Evolutionary conservation across 2,797 vertebrate genomes (phyloP).

Genomic region (Morus bassanus): DNA sequence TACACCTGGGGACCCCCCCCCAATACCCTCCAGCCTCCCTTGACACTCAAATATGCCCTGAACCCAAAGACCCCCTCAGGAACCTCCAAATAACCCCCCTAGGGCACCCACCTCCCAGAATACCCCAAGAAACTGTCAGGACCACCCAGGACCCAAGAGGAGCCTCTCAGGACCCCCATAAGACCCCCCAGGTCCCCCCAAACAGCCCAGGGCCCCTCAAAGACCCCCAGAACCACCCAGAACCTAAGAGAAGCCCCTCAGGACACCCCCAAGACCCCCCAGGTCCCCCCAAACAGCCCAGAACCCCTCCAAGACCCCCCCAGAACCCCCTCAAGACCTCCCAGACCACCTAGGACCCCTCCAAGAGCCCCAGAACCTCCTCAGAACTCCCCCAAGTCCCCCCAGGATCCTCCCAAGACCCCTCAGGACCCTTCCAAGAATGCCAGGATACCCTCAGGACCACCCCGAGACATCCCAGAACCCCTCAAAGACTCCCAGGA

Average conservation of each 20-base stretch:
- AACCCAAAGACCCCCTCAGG: background rate
- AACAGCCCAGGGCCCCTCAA: background rate
- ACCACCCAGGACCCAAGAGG: background rate
- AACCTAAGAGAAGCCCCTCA: no score
- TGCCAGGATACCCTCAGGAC: background rate
- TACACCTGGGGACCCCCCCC: no score
- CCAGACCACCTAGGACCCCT: background rate
- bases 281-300: background rate
- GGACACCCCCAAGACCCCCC: no score
- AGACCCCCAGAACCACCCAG: no score
- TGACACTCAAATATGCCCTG: background rate
- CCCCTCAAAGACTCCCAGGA: background rate
- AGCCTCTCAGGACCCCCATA: no score
- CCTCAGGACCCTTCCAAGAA: no score
- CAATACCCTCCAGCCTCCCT: background rate
- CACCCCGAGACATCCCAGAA: background rate
- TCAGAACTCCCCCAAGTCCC: no score
- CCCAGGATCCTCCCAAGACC: background rate
- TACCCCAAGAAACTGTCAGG: background rate
- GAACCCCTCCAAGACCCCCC: no score
- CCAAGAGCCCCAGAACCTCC: no score
- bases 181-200: no score
- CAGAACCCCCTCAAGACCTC: background rate
- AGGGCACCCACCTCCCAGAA: background rate
- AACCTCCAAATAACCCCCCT: no score